These are phyloP conservation scores for Copidosoma aretas DNA, from an alignment of 2,888 invertebrate genomes.

Conservation along the genomic window DNA sequence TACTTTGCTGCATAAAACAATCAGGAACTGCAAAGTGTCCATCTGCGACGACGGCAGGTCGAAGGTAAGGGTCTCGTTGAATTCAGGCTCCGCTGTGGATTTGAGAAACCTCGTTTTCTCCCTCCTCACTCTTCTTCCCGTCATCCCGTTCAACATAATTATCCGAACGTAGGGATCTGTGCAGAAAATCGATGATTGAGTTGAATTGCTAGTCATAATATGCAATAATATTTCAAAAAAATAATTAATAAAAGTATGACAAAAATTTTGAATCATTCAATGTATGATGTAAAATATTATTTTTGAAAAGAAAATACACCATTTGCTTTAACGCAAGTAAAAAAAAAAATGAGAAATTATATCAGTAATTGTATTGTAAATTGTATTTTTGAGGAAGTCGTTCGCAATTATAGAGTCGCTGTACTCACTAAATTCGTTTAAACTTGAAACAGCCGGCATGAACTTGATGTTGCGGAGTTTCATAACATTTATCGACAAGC, in stretches of 20 bases:
- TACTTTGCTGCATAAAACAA: conserved; percentile 59
- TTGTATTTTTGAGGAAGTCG: background rate
- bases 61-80: conserved; percentile 63
- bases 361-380: background rate
- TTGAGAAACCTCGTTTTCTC: conserved; percentile 58
- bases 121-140: conserved; percentile 60
- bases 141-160: conserved; percentile 60
- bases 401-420: background rate
- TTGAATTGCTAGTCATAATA: too few relatives aligned
- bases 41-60: conserved; percentile 59
- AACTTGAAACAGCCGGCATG: conserved; percentile 48
- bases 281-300: background rate
- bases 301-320: background rate
- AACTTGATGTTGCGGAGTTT: conserved; percentile 61
- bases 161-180: conserved; percentile 62
- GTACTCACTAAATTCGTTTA: conserved; percentile 60
- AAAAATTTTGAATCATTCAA: too few relatives aligned
- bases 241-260: too few relatives aligned
- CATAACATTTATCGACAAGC: conserved; percentile 63
- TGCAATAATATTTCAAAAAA: background rate
- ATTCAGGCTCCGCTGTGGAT: conserved; percentile 57
- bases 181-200: too few relatives aligned
- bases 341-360: background rate
- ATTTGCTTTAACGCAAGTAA: background rate
- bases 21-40: conserved; percentile 59